phyloP scores from a whole-genome alignment of 2,888 invertebrate species.

The Busseola fusca region DNA sequence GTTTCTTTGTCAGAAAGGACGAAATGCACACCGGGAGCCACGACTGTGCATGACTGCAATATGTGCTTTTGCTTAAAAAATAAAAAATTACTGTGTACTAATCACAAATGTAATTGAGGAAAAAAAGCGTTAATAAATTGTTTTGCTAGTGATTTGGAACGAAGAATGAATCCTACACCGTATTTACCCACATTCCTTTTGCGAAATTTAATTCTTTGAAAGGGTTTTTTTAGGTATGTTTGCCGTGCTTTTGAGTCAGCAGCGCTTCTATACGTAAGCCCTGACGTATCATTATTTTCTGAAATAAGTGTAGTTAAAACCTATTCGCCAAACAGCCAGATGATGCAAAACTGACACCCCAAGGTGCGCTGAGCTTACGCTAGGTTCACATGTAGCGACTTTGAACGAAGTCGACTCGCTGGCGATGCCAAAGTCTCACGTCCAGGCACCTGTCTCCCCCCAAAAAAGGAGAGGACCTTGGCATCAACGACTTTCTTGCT shows the following conservation, averaged over 20 bases:
- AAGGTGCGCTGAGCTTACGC: no score
- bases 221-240: no score
- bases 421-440: no score
- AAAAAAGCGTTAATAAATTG: slow-evolving; percentile 21
- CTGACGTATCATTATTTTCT: not conserved
- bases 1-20: slow-evolving; percentile 64
- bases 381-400: no score
- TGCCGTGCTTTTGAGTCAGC: not conserved
- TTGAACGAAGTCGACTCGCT: no score
- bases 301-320: not conserved
- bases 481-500: not conserved
- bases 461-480: not conserved
- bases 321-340: no score
- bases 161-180: not conserved
- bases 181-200: not conserved
- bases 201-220: not conserved
- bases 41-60: slow-evolving; percentile 68
- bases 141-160: slow-evolving; percentile 5
- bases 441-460: no score
- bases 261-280: not conserved
- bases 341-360: no score
- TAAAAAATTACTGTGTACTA: slow-evolving; percentile 75
- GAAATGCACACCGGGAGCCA: slow-evolving; percentile 70
- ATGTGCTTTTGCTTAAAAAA: slow-evolving; percentile 78
- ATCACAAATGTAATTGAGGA: slow-evolving; percentile 64